Evolutionary conservation across 2,797 vertebrate genomes (phyloP).

Genomic region (Oreortyx pictus): DNA sequence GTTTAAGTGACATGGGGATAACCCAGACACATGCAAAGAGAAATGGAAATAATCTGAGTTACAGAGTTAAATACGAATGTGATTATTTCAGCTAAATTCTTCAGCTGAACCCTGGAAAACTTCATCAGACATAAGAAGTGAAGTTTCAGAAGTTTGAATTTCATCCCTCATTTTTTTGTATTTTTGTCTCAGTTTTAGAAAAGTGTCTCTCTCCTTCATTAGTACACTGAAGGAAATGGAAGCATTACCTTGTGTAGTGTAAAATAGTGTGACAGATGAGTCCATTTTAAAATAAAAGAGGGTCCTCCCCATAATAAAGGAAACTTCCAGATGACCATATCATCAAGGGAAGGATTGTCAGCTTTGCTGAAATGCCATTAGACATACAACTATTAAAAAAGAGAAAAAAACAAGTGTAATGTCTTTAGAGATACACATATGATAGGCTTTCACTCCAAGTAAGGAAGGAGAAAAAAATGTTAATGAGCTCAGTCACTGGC

Average conservation of each 20-base stretch:
- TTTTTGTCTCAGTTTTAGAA: background rate
- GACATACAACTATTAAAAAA: background rate
- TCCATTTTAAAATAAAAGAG: background rate
- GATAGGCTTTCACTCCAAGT: background rate
- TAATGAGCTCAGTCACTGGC: background rate
- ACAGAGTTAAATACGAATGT: background rate
- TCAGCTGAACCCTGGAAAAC: background rate
- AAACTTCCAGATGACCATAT: background rate
- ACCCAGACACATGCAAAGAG: background rate
- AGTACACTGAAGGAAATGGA: background rate
- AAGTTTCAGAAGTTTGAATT: background rate
- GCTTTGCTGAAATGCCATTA: background rate
- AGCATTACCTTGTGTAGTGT: background rate
- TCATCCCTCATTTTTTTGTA: background rate
- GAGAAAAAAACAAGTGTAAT: background rate
- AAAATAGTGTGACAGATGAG: background rate
- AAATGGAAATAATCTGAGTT: background rate
- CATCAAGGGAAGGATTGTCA: background rate
- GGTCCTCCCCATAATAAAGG: background rate
- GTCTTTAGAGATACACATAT: background rate
- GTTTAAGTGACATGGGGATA: background rate
- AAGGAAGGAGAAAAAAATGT: background rate
- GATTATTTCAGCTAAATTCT: background rate
- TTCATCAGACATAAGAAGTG: background rate
- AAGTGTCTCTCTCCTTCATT: background rate